phyloP scores from a whole-genome alignment of 2,888 invertebrate species.

The Oxytorus armatus region DNA sequence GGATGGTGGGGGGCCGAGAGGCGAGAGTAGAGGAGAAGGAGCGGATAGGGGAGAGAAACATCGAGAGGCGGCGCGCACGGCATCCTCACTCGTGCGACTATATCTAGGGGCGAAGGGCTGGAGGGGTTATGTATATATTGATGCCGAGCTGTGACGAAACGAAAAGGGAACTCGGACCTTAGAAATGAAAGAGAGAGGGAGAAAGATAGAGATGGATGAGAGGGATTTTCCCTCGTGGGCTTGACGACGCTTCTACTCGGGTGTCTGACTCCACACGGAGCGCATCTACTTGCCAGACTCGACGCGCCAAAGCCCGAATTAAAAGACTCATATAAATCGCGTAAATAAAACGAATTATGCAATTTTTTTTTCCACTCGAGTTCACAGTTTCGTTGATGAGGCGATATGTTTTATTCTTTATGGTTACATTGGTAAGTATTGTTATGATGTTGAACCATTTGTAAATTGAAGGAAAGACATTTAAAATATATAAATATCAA shows the following conservation, averaged over 20 bases:
- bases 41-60: conserved; percentile 77
- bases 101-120: conserved; percentile 35
- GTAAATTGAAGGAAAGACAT: too few species aligned
- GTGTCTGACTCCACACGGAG: conserved; percentile 74
- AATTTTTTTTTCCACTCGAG: too few species aligned
- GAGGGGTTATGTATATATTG: conserved; percentile 30
- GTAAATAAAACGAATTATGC: too few species aligned
- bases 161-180: conserved; percentile 61
- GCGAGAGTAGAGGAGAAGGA: conserved; percentile 63
- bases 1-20: conserved; percentile 55
- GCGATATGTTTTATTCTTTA: too few species aligned
- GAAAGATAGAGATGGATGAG: too few species aligned
- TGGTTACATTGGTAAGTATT: too few species aligned
- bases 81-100: conserved; percentile 61
- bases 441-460: too few species aligned
- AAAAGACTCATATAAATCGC: too few species aligned
- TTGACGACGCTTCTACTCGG: conserved; percentile 72
- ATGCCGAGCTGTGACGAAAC: conserved; percentile 57
- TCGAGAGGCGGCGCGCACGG: conserved; percentile 73
- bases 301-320: not conserved
- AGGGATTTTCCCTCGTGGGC: conserved; percentile 52
- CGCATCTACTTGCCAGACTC: conserved; percentile 49
- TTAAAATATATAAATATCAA: too few species aligned
- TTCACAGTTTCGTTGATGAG: too few species aligned
- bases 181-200: conserved; percentile 43